Evolutionary conservation across 1,140 invertebrate species (phyloP), one percentile per base, ranked within the genome.

Genomic region (Hycleus cichorii): DNA sequence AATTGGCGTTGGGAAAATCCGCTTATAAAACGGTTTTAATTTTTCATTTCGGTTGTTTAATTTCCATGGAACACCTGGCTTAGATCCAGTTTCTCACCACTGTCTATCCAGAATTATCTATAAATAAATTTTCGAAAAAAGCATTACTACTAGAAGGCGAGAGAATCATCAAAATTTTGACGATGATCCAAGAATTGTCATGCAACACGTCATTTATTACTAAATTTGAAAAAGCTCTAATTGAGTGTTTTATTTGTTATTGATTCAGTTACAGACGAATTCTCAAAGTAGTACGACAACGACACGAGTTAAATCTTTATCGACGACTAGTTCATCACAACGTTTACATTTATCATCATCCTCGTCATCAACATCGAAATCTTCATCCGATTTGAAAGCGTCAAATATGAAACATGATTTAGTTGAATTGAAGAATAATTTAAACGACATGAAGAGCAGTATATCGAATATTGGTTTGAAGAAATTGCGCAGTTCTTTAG

Each of bases 401-500:
- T 83, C 81, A 54, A 84, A 82, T 11, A 80, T 88, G 69, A 86
- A 87, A 74, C 84, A 83, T n/a, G 85, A 88, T 73, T 78, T 89
- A 44, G 81, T 80, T 58, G 86, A 89, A 62, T 78, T 89, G 44
- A 85, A 89, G 72, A 85, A 82, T 67, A 85, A 84, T 64, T 86
- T 89, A 73, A 86, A 85, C 25, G 86, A 89, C 77, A 87, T 90
- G 81, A 88, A 86, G 66, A 82, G 77, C 59, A 81, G 79, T 60
- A 67, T 74, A 47, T 61, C 69, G 48, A 70, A 69, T 68, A 42
- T 42, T 42, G 40, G 11, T 42, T 40, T 66, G 74, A 73, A 59
- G 68, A 81, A 81, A 75, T 70, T 85, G 47, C 75, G 80, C 63
- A 82, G 78, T 64, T 84, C 83, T 6, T 75, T 84, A 67, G 85